Conservation (phyloP, 2,888 invertebrate species). For the Polydrusus pterygomalis region DNA sequence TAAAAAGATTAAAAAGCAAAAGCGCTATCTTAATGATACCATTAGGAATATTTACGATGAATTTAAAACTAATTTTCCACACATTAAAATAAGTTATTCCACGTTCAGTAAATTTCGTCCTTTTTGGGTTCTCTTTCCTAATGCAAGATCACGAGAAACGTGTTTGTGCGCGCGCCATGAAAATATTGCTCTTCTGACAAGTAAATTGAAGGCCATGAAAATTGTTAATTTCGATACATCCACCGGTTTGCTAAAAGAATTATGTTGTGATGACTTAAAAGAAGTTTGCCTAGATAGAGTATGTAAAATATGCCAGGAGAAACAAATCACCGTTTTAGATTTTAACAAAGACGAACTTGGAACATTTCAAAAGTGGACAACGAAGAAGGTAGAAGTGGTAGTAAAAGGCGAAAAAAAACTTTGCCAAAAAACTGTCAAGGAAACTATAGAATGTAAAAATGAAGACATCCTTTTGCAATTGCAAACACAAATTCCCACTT, state of each 20-base stretch:
- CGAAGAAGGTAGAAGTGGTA: slow-evolving; percentile 33
- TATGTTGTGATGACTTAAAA: slow-evolving; percentile 34
- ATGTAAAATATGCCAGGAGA: slow-evolving; percentile 30
- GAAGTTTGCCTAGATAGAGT: slow-evolving; percentile 37
- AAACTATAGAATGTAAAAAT: slow-evolving; percentile 28
- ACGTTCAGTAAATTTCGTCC: slow-evolving; percentile 41
- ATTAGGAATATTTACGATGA: slow-evolving; percentile 18
- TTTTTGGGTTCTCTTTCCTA: slow-evolving; percentile 35
- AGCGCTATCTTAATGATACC: slow-evolving; percentile 26
- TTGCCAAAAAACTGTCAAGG: slow-evolving; percentile 33
- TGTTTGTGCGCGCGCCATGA: slow-evolving; percentile 30
- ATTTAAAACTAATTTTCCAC: slow-evolving; percentile 13
- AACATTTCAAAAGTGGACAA: slow-evolving; percentile 32
- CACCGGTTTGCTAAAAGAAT: slow-evolving; percentile 34
- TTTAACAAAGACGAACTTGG: slow-evolving; percentile 32
- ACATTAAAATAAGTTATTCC: slow-evolving; percentile 33
- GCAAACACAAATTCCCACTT: not conserved
- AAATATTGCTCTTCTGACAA: slow-evolving; percentile 6
- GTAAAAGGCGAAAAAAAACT: slow-evolving; percentile 37
- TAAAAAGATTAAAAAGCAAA: slow-evolving; percentile 21
- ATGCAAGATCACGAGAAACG: slow-evolving; percentile 28
- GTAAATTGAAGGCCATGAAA: slow-evolving; percentile 2
- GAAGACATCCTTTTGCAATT: slow-evolving; percentile 6
- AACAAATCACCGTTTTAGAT: slow-evolving; percentile 15
- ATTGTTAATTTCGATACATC: slow-evolving; percentile 27